These are phyloP conservation scores for Listronotus oregonensis DNA, from an alignment of 1,140 invertebrate genomes.

Conservation along the genomic window DNA sequence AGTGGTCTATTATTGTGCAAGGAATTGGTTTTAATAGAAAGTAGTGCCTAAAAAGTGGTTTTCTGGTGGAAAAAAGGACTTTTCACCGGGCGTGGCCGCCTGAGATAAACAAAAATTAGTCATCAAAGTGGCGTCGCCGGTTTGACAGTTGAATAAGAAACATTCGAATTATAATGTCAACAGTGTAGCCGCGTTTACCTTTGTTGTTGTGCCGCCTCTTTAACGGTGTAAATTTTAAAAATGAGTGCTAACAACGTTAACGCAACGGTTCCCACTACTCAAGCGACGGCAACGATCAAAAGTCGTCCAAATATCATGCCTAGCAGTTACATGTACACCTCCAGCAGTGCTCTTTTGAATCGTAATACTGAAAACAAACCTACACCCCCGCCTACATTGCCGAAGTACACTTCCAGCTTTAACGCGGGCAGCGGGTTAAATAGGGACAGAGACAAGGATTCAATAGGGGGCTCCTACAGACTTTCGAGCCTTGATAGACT, in stretches of 20 bases:
- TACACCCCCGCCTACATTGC: conserved; percentile 64
- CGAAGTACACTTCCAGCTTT: conserved; percentile 66
- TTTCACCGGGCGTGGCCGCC: conserved; percentile 31
- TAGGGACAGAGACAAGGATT: conserved; percentile 58
- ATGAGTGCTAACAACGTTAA: conserved; percentile 57
- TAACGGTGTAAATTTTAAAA: conserved; percentile 31
- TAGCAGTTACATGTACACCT: conserved; percentile 56
- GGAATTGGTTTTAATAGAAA: not conserved
- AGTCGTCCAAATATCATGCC: conserved; percentile 56
- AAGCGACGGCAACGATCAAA: conserved; percentile 54
- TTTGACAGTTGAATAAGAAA: not conserved
- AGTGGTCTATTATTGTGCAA: conserved; percentile 7
- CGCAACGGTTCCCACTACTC: conserved; percentile 51
- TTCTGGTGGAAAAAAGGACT: conserved; percentile 11
- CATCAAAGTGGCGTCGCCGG: conserved; percentile 28
- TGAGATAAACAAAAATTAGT: conserved; percentile 36
- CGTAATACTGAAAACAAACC: conserved; percentile 57
- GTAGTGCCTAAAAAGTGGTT: not conserved
- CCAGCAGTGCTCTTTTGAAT: conserved; percentile 54
- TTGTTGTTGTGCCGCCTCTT: conserved; percentile 9
- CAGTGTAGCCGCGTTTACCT: conserved; percentile 16
- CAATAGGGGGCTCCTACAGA: conserved; percentile 63
- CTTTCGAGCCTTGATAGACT: conserved; percentile 69
- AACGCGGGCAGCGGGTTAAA: conserved; percentile 61
- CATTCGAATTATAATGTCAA: conserved; percentile 22